Evolutionary conservation across 2,113 vertebrate species (phyloP).

Genomic region (Dasyurus viverrinus): DNA sequence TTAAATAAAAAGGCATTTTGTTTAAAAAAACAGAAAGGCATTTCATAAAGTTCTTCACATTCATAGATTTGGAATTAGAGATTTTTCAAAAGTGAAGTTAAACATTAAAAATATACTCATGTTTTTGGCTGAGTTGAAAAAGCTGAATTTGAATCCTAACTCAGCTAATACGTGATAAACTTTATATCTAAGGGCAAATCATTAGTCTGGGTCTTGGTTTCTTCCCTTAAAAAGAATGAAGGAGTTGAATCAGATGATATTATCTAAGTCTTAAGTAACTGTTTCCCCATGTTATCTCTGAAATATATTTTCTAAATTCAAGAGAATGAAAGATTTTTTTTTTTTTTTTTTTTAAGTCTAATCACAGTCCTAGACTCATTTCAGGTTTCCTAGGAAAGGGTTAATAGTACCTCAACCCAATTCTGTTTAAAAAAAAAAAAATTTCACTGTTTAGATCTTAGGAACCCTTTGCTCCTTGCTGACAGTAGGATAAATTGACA

Average conservation of each 20-base stretch:
- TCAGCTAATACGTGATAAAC: not conserved
- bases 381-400: not conserved
- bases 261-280: not conserved
- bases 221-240: not conserved
- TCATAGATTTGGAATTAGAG: not conserved
- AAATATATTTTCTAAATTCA: not conserved
- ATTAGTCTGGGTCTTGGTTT: not conserved
- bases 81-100: not conserved
- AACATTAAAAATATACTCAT: not conserved
- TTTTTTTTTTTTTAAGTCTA: not conserved
- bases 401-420: not conserved
- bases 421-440: not conserved
- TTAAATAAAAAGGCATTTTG: constrained; percentile 35
- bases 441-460: not conserved
- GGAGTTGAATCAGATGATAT: not conserved
- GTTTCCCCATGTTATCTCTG: not conserved
- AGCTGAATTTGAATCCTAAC: not conserved
- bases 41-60: not conserved
- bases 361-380: not conserved
- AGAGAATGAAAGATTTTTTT: not conserved
- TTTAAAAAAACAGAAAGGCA: not conserved
- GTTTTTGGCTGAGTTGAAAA: not conserved
- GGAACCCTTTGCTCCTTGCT: not conserved
- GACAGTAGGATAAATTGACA: not conserved
- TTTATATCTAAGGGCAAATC: not conserved